Percentiles rank a stretch among this genome's conserved stretches.
phyloP scores from a whole-genome alignment of 2,888 invertebrate species.

The Geotrupes spiniger region DNA sequence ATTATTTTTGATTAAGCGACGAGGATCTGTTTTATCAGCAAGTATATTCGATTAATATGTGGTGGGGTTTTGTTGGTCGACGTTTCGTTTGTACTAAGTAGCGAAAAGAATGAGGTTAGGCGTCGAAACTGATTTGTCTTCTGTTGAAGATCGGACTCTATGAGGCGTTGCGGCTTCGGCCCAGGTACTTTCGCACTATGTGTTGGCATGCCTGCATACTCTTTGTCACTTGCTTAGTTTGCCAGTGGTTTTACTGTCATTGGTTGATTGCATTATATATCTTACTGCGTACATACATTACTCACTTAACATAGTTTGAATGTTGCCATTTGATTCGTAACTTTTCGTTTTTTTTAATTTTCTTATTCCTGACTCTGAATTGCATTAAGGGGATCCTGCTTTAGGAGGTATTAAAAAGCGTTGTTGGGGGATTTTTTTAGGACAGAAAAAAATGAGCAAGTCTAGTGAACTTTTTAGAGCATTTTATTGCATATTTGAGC shows the following conservation, averaged over 20 bases:
- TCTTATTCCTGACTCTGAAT: too few relatives aligned
- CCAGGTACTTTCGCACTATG: conserved; percentile 44
- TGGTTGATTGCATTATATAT: conserved; percentile 32
- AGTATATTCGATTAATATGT: too few relatives aligned
- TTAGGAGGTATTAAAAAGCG: too few relatives aligned
- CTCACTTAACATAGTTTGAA: conserved; percentile 35
- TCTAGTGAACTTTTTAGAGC: too few relatives aligned
- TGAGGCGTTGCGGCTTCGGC: conserved; percentile 38
- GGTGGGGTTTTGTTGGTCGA: too few relatives aligned
- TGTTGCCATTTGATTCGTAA: conserved; percentile 40
- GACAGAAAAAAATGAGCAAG: too few relatives aligned
- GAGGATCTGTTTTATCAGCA: too few relatives aligned
- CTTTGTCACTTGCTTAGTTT: conserved; percentile 52
- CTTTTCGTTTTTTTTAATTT: background rate
- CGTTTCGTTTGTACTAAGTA: background rate
- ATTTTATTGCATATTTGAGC: too few relatives aligned
- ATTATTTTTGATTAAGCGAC: too few relatives aligned
- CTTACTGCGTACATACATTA: conserved; percentile 14
- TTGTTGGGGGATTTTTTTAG: too few relatives aligned
- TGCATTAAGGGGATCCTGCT: too few relatives aligned
- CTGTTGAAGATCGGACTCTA: conserved; percentile 40
- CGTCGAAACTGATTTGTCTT: conserved; percentile 35
- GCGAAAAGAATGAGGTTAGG: background rate
- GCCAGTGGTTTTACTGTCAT: conserved; percentile 40
- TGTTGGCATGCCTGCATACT: conserved; percentile 52